Base-by-base conservation (phyloP, 2,888 invertebrate species). In the Bibio marci region DNA sequence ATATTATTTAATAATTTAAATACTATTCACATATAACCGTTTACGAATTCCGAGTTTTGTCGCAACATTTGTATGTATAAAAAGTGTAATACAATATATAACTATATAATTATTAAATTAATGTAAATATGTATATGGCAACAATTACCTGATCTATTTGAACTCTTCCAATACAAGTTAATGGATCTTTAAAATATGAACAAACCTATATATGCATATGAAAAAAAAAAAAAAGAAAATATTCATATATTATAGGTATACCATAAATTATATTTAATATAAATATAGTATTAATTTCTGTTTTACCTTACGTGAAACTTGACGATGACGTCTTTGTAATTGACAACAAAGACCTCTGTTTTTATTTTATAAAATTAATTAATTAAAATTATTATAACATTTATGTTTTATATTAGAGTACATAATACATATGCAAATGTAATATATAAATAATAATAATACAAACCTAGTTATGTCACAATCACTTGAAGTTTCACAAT, bases 151-250 rank as follows among this genome's bases (percentile, higher is more conserved):
- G 45, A 52, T 82, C 82, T 2, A 76, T 73, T 7, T 82, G 82
- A 1, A 86, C 83, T 0, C 81, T 80, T 1, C 85, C 87, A 52
- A 88, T 81, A 68, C 88, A 88, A 15, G 82, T 79, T 35, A 86
- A 65, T 1, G 87, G 81, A 53, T 87, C 87, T 56, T 83, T 85
- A 73, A 87, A 88, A 62, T 87, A 88, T n/a, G 82, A 81, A 63
- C 88, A 88, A 47, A 80, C 78, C 81, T 81, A 22, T 22, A 8
- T 22, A 22, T 22, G 22, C 8, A 8, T 22, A 8, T 22, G 22
- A 33, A 7, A 17, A 12, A 4, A 33, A 15, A 3, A 13, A 17
- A 33, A 33, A 12, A 10, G 33, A 33, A 33, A 33, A 33, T 10
- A 12, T 17, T n/a, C n/a, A n/a, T 17, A 33, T 17, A 12, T 8